These are phyloP conservation scores for Erynnis tages DNA, from an alignment of 2,888 invertebrate species.

Conservation along the genomic window DNA sequence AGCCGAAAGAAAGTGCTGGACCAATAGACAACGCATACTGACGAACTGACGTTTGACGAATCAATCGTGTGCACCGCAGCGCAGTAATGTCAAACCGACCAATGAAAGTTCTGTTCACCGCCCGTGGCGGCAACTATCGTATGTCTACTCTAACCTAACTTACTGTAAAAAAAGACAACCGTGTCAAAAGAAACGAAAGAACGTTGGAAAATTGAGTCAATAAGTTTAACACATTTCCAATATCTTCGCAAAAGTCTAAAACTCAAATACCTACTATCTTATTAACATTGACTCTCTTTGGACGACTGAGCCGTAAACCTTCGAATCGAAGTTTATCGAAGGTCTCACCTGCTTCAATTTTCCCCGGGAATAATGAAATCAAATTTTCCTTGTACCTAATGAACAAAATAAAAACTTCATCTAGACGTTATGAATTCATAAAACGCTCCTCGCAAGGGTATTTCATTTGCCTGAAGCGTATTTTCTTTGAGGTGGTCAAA, in stretches of 20 bases:
- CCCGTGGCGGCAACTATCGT: too few species aligned
- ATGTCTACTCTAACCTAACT: too few species aligned
- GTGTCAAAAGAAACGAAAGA: too few species aligned
- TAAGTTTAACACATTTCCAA: neutral
- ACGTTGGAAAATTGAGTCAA: too few species aligned
- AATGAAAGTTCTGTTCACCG: too few species aligned
- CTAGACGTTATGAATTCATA: conserved; percentile 65
- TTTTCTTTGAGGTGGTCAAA: conserved; percentile 46
- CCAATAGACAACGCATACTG: too few species aligned
- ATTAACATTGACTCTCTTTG: neutral
- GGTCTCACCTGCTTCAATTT: conserved; percentile 34
- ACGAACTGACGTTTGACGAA: too few species aligned
- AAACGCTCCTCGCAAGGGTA: conserved; percentile 52
- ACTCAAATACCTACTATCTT: neutral
- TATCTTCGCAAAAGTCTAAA: neutral
- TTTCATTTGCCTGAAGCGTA: conserved; percentile 54
- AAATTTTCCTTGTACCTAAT: conserved; percentile 48
- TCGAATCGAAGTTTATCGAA: conserved; percentile 9
- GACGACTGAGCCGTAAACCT: neutral
- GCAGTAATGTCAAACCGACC: too few species aligned
- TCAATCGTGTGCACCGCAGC: too few species aligned
- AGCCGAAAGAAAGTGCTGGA: too few species aligned
- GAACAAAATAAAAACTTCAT: conserved; percentile 65
- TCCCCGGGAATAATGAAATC: conserved; percentile 48
- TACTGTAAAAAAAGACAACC: too few species aligned